Evolutionary conservation across 2,797 vertebrate genomes (phyloP).

Genomic region (Dendrocincla tyrannina): DNA sequence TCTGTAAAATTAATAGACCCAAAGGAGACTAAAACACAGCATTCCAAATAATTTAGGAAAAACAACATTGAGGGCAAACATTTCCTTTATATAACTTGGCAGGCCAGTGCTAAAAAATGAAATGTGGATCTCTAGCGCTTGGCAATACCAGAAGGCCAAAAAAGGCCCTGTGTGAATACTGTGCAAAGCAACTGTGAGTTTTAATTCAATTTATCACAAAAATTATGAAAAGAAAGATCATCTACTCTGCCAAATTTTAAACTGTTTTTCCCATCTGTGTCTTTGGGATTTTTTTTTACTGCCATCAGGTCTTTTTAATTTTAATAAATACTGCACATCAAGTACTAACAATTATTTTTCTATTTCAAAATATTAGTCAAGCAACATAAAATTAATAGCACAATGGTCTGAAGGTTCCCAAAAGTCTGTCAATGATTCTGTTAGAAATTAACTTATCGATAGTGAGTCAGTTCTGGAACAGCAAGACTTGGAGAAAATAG

Average conservation of each 20-base stretch:
- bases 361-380: background rate
- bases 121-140: constrained; percentile 13
- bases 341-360: background rate
- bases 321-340: background rate
- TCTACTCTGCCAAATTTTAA: constrained; percentile 1
- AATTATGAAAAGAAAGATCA: background rate
- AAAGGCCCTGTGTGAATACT: background rate
- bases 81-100: constrained; percentile 60
- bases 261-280: background rate
- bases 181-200: background rate
- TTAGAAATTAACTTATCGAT: background rate
- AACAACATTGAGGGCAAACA: constrained; percentile 28
- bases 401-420: background rate
- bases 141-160: background rate
- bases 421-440: background rate
- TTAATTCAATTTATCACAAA: background rate
- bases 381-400: background rate
- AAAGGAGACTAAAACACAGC: constrained; percentile 43
- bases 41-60: constrained; percentile 40
- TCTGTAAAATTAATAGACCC: constrained; percentile 26
- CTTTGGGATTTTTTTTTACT: background rate
- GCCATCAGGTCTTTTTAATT: background rate
- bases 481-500: background rate
- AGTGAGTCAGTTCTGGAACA: background rate
- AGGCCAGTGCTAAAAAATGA: constrained; percentile 5